phyloP scores from a whole-genome alignment of 2,797 vertebrate species.

The Sylvilagus floridanus region DNA sequence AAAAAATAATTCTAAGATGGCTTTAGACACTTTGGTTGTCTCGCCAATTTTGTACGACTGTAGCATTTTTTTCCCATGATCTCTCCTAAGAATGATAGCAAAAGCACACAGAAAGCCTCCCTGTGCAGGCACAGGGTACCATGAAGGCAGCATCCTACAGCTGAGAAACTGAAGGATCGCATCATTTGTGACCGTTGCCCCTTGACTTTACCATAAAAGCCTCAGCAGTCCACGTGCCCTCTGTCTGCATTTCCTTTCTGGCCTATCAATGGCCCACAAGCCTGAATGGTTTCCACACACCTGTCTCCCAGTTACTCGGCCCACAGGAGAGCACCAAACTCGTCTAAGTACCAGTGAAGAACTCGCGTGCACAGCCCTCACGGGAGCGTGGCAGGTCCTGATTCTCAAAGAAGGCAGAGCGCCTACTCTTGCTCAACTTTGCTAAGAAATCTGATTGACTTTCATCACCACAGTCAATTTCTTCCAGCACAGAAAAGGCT shows the following conservation, averaged over 20 bases:
- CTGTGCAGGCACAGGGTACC: not conserved
- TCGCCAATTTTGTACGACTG: not conserved
- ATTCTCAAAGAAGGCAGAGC: not conserved
- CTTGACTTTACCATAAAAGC: not conserved
- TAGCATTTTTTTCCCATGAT: not conserved
- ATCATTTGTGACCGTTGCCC: not conserved
- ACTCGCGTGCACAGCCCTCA: not conserved
- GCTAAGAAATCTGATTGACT: constrained; percentile 38
- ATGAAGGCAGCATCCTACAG: not conserved
- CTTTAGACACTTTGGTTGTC: not conserved
- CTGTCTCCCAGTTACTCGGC: not conserved
- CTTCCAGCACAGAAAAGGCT: constrained; percentile 35
- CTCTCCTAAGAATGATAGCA: not conserved
- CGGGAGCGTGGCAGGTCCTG: constrained; percentile 13
- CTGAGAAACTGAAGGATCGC: not conserved
- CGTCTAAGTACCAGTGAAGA: not conserved
- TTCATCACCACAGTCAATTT: constrained; percentile 12
- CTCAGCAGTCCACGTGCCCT: not conserved
- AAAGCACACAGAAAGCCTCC: not conserved
- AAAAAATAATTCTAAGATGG: not conserved
- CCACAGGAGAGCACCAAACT: not conserved
- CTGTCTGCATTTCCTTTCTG: not conserved
- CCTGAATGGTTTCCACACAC: constrained; percentile 9
- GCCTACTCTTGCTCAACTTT: constrained; percentile 25
- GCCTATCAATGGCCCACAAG: not conserved